Conservation (phyloP, 2,797 vertebrate genomes). For the Hyperoplus lanceolatus region DNA sequence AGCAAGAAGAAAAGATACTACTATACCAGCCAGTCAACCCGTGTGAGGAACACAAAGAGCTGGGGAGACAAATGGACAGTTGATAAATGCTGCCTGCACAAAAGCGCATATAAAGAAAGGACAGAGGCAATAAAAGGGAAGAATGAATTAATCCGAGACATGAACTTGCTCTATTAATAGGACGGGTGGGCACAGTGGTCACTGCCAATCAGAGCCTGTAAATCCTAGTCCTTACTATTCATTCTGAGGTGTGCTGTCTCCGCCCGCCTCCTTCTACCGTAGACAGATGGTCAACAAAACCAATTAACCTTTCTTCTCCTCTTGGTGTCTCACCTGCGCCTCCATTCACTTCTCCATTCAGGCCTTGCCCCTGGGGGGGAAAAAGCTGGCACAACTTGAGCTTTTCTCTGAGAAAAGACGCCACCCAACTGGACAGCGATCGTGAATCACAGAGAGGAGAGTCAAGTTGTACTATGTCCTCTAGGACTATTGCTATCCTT, state of each 20-base stretch:
- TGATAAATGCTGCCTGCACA: slow-evolving; percentile 18
- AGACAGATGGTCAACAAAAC: slow-evolving; percentile 91
- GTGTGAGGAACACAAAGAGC: slow-evolving; percentile 28
- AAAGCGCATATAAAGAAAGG: slow-evolving; percentile 22
- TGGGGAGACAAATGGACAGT: neutral
- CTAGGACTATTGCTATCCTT: slow-evolving; percentile 39
- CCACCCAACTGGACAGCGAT: slow-evolving; percentile 30
- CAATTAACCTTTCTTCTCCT: slow-evolving; percentile 89
- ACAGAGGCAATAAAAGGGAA: slow-evolving; percentile 16
- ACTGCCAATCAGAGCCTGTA: slow-evolving; percentile 78
- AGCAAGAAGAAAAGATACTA: slow-evolving; percentile 26
- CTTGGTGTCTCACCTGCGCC: slow-evolving; percentile 77
- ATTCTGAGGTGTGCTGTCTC: slow-evolving; percentile 41
- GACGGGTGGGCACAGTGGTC: slow-evolving; percentile 68
- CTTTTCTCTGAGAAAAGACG: slow-evolving; percentile 46
- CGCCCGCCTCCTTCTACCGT: slow-evolving; percentile 61
- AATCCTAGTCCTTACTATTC: slow-evolving; percentile 79
- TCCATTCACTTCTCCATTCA: slow-evolving; percentile 63
- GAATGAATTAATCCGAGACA: slow-evolving; percentile 57
- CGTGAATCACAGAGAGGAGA: slow-evolving; percentile 46
- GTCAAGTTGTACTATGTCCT: slow-evolving; percentile 33
- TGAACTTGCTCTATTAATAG: slow-evolving; percentile 81
- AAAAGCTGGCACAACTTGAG: slow-evolving; percentile 76
- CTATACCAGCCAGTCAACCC: slow-evolving; percentile 31
- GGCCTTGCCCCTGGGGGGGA: slow-evolving; percentile 72